Evolutionary conservation across 1,140 invertebrate species (phyloP), one percentile per base, ranked within the genome.

Genomic region (Drosophila ogumai): DNA sequence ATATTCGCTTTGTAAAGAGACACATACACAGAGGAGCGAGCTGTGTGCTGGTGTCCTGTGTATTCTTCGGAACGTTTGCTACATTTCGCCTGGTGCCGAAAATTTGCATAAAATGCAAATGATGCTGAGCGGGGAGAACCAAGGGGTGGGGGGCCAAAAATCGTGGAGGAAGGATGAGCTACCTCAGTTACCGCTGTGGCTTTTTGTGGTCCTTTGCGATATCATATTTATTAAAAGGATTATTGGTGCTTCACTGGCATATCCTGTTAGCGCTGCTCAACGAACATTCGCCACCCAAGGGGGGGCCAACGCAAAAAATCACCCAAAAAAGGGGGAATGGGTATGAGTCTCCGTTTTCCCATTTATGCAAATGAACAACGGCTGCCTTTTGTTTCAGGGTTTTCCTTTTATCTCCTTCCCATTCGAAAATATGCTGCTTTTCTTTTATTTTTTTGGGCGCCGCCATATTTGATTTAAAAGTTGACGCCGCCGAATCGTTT

Each of bases 221-320:
- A 91, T 91, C 86, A 91, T 91, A 91, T 91, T 91, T 91, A 91
- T 90, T 91, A 91, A 91, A 91, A 91, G 90, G 90, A 91, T 91
- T 91, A 91, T 91, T 91, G 90, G 86, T 91, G 90, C 90, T 91
- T 91, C 86, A 88, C 90, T 80, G 82, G 56, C 74, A 82, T 88
- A 91, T 91, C 90, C 90, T 91, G 90, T 90, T 87, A 90, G 90
- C 82, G 80, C 72, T 79, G 77, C 71, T 64, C 68, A 59, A 57
- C 71, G 64, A 65, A 50, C 34, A 32, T 12, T 43, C 47, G 52
- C 38, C 41, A 44, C 22, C 43, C 25, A 57, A 2, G 13, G 46
- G 17, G 41, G 17, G 22, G 0, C 44, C 46, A 19, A 12, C 17
- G 12, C 12, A 55, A 55, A 38, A 55, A 55, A 55, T 22, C 17